Conservation (phyloP, 2,888 invertebrate genomes). For the Drosophila cyrtoloma region DNA sequence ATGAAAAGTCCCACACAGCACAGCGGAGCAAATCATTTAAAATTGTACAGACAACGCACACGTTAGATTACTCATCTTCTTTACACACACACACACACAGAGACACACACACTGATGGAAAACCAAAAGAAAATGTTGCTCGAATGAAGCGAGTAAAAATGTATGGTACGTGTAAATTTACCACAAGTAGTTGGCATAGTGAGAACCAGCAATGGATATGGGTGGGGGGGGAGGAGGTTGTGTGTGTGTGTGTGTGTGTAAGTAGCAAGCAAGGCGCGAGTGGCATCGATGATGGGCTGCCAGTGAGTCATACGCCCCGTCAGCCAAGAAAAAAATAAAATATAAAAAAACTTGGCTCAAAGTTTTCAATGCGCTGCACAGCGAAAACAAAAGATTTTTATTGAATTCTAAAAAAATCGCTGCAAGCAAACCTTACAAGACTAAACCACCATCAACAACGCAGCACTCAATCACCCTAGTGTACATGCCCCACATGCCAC, state of each 20-base stretch:
- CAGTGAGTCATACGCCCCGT: slow-evolving; percentile 59
- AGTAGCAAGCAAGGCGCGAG: slow-evolving; percentile 1
- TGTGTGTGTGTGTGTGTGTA: neutral
- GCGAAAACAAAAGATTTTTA: slow-evolving; percentile 80
- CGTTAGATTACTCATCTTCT: slow-evolving; percentile 21
- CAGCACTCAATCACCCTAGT: slow-evolving; percentile 9
- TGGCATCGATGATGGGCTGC: slow-evolving; percentile 10
- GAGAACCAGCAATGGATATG: neutral
- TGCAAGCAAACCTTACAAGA: slow-evolving; percentile 7
- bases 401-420: slow-evolving; percentile 70
- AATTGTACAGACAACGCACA: slow-evolving; percentile 54
- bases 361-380: slow-evolving; percentile 72
- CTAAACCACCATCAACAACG: slow-evolving; percentile 4
- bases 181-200: slow-evolving; percentile 64
- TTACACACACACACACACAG: neutral
- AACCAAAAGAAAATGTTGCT: slow-evolving; percentile 64
- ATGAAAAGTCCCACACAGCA: slow-evolving; percentile 56
- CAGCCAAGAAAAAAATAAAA: slow-evolving; percentile 28
- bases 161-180: slow-evolving; percentile 79
- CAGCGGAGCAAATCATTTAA: slow-evolving; percentile 59
- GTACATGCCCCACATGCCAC: slow-evolving; percentile 11
- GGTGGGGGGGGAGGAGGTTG: rapidly evolving
- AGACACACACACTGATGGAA: slow-evolving; percentile 6
- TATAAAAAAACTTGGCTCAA: slow-evolving; percentile 62
- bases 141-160: slow-evolving; percentile 66